Evolutionary conservation across 2,113 vertebrate genomes (phyloP).

Genomic region (Phodopus roborovskii): DNA sequence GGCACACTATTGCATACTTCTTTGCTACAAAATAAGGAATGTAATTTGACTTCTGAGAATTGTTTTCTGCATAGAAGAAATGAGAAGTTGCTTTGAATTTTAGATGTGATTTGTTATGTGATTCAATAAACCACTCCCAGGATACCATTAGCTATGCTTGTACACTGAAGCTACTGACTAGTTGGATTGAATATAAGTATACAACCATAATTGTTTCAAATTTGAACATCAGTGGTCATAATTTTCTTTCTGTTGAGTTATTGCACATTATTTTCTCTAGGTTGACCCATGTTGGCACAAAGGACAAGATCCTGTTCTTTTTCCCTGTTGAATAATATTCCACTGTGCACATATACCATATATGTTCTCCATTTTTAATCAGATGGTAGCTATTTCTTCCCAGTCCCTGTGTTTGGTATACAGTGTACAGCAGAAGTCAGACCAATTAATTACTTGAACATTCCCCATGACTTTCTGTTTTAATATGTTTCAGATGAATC

Average conservation of each 20-base stretch:
- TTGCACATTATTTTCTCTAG: not conserved
- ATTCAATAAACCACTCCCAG: not conserved
- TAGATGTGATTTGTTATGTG: not conserved
- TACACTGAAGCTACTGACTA: not conserved
- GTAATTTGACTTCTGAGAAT: constrained; percentile 22
- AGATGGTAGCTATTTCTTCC: no score
- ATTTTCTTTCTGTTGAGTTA: not conserved
- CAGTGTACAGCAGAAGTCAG: not conserved
- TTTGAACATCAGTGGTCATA: not conserved
- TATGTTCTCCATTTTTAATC: not conserved
- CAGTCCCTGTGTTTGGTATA: not conserved
- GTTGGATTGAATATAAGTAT: not conserved
- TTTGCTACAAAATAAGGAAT: not conserved
- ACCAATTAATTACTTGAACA: not conserved
- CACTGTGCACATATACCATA: not conserved
- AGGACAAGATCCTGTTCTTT: not conserved
- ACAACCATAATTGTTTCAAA: not conserved
- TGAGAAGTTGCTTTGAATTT: not conserved
- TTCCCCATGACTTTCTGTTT: not conserved
- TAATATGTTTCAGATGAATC: not conserved
- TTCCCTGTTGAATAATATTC: not conserved
- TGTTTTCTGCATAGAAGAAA: not conserved
- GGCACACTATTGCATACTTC: not conserved
- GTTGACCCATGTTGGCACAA: not conserved
- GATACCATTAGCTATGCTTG: rapidly evolving